Base-by-base conservation (phyloP, 1,140 invertebrate species). In the Drosophila obscura region DNA sequence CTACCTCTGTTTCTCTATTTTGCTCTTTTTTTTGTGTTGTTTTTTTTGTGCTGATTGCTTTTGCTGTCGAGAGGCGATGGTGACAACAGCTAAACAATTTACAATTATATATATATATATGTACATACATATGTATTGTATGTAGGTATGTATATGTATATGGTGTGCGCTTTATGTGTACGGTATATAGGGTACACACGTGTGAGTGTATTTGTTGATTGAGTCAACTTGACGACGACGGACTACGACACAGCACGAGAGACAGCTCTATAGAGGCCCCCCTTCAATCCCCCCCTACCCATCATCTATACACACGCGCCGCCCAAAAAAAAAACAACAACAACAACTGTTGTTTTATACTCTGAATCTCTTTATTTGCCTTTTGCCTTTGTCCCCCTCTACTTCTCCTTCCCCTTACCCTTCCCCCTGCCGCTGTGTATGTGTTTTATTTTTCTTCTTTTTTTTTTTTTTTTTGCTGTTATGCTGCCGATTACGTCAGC, bases 291-390 rank as follows among this genome's bases (percentile, higher is more conserved):
- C 26, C 26, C 35, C 35, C 35, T 39, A 8, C 35, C 3, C 8
- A 9, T 9, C 22, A 56, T 26, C 35, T 39, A 45, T 57, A 74
- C 69, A 74, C 72, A 56, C 61, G 72, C 72, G 71, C 71, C 57
- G 52, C 69, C 71, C 52, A 74, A 57, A 75, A 31, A 61, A 83
- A 64, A 35, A 39, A 39, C n/a, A 74, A 51, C 56, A 62, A 55
- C 44, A 39, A 61, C 83, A 67, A 80, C 75, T 79, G 78, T 83
- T 75, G 57, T 83, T 72, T 83, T 61, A 71, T 83, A 64, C 72
- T 64, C 51, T 72, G 58, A 73, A 73, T 68, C 60, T 81, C 35
- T 39, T 39, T 39, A 39, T 39, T 39, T 39, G 35, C 35, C 31
- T 11, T 35, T 35, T 35, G 31, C 31, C 35, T 39, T 39, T 39